Percentiles rank a stretch among this genome's conserved stretches.
These are phyloP conservation scores for Coluber constrictor DNA, from an alignment of 2,797 vertebrate genomes.

Conservation along the genomic window DNA sequence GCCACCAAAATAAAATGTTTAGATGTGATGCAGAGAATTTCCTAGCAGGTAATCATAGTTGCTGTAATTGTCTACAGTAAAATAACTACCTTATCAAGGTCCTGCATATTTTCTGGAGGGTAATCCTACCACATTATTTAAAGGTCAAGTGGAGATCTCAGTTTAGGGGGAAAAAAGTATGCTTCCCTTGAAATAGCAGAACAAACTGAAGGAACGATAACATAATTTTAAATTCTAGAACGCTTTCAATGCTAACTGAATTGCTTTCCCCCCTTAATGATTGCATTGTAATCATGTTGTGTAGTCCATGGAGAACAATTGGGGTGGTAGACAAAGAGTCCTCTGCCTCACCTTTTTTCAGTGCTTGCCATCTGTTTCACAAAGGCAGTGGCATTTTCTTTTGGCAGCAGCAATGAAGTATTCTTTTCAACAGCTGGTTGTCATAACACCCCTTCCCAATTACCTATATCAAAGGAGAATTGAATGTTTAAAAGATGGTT, in stretches of 20 bases:
- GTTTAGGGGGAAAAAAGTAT: background rate
- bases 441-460: background rate
- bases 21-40: background rate
- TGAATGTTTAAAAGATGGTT: background rate
- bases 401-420: background rate
- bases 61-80: background rate
- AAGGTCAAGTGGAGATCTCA: background rate
- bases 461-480: background rate
- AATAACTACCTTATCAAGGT: background rate
- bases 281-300: background rate
- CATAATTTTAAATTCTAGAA: background rate
- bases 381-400: background rate
- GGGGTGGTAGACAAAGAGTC: background rate
- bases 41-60: background rate
- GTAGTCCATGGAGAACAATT: background rate
- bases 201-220: background rate
- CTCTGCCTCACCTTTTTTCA: background rate
- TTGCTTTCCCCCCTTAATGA: background rate
- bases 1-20: background rate
- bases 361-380: background rate
- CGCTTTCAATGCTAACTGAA: background rate
- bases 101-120: background rate
- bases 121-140: background rate
- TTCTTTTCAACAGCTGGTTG: background rate
- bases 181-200: background rate